phyloP scores from a whole-genome alignment of 2,888 invertebrate genomes.

The Spodoptera exigua region DNA sequence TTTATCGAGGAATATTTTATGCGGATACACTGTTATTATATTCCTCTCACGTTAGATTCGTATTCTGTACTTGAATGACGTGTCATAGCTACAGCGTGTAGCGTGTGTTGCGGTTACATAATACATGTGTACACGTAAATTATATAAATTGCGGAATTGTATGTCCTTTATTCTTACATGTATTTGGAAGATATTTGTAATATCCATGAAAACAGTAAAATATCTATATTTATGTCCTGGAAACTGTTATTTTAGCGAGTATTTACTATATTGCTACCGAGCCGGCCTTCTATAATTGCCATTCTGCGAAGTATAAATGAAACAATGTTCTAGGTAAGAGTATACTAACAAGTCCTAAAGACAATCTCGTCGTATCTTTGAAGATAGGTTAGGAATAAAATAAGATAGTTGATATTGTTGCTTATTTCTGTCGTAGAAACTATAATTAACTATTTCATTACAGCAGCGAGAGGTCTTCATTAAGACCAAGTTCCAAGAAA shows the following conservation, averaged over 20 bases:
- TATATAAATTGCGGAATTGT: slow-evolving; percentile 48
- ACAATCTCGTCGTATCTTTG: background rate
- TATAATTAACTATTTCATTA: slow-evolving; percentile 61
- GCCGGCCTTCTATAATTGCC: too few relatives aligned
- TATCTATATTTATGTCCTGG: too few relatives aligned
- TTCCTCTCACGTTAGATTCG: slow-evolving; percentile 68
- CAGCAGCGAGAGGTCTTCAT: slow-evolving; percentile 55
- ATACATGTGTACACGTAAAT: slow-evolving; percentile 47
- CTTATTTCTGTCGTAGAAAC: slow-evolving; percentile 45
- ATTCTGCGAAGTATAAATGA: too few relatives aligned
- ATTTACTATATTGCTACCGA: too few relatives aligned
- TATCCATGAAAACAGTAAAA: too few relatives aligned
- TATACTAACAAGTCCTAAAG: background rate
- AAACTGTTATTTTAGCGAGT: too few relatives aligned
- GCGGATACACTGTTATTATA: slow-evolving; percentile 69
- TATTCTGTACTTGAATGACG: slow-evolving; percentile 64
- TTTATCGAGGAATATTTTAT: slow-evolving; percentile 77
- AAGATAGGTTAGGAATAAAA: slow-evolving; percentile 15
- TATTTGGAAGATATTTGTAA: too few relatives aligned
- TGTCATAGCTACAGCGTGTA: slow-evolving; percentile 52
- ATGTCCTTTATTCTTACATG: slow-evolving; percentile 4
- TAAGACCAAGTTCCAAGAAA: slow-evolving; percentile 56
- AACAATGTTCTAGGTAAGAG: background rate
- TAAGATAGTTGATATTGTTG: slow-evolving; percentile 30
- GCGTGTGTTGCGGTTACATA: slow-evolving; percentile 40